Evolutionary conservation across 1,140 invertebrate species (phyloP).

Genomic region (Artemia franciscana): DNA sequence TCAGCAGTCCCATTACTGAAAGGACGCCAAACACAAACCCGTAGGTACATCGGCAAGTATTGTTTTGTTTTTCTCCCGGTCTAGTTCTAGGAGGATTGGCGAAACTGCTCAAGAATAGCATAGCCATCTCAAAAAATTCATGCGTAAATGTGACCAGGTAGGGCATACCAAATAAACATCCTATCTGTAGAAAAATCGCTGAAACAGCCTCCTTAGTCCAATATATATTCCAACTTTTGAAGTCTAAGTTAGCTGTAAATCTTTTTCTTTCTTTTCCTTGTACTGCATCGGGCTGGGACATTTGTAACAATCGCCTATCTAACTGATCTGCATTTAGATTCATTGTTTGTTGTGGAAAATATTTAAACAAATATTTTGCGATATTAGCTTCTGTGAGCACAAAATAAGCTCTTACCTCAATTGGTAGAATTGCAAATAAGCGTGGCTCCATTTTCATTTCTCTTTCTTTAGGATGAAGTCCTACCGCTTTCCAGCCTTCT

Average conservation of each 20-base stretch:
- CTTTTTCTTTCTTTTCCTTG: background rate
- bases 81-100: background rate
- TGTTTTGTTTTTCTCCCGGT: too few species aligned
- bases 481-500: background rate
- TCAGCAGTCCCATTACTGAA: too few species aligned
- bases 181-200: background rate
- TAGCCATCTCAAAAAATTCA: background rate
- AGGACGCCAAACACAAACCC: too few species aligned
- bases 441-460: background rate
- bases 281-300: background rate
- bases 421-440: background rate
- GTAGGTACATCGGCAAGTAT: too few species aligned
- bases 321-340: background rate
- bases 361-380: background rate
- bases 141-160: background rate
- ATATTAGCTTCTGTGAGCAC: background rate
- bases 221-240: background rate
- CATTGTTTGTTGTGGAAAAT: background rate
- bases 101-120: background rate
- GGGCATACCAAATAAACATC: background rate
- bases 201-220: background rate
- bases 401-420: background rate
- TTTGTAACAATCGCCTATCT: background rate
- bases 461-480: background rate
- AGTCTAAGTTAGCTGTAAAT: background rate